Percentiles rank a stretch among this genome's conserved stretches.
phyloP scores from a whole-genome alignment of 2,113 vertebrate genomes.

The Sturnira hondurensis region DNA sequence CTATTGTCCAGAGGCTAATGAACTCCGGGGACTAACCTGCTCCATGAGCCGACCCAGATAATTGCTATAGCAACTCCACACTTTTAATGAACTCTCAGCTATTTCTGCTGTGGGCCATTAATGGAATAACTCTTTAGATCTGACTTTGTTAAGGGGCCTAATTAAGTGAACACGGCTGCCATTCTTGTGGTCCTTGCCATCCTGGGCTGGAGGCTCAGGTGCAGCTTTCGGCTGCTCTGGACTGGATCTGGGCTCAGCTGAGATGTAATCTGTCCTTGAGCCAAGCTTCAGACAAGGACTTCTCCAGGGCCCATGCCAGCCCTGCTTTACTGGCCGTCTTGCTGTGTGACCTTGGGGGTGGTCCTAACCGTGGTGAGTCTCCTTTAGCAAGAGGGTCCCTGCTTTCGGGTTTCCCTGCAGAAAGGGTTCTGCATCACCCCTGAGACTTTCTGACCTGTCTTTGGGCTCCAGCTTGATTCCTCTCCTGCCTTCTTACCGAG shows the following conservation, averaged over 20 bases:
- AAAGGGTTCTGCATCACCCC: neutral
- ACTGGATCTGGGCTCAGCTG: constrained; percentile 14
- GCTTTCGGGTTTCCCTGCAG: neutral
- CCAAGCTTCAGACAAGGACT: constrained; percentile 20
- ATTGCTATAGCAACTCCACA: constrained; percentile 71
- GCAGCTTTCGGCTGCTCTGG: constrained; percentile 35
- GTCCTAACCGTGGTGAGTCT: neutral
- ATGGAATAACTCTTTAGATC: constrained; percentile 66
- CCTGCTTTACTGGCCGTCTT: neutral
- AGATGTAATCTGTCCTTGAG: constrained; percentile 60
- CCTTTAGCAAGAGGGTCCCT: neutral
- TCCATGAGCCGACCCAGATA: constrained; percentile 46
- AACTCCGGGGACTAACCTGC: constrained; percentile 52
- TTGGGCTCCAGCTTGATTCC: neutral
- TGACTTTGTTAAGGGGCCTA: constrained; percentile 60
- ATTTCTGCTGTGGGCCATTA: constrained; percentile 66
- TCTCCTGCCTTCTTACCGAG: neutral
- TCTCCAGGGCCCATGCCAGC: neutral
- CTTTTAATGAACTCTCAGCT: constrained; percentile 69
- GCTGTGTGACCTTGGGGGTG: constrained; percentile 51
- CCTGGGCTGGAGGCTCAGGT: constrained; percentile 19
- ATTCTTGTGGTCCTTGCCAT: neutral
- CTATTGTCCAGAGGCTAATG: constrained; percentile 42
- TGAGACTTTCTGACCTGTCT: neutral
- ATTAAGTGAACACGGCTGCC: constrained; percentile 27